These are phyloP conservation scores for Homalodisca vitripennis DNA, from an alignment of 1,140 invertebrate species.

Conservation along the genomic window DNA sequence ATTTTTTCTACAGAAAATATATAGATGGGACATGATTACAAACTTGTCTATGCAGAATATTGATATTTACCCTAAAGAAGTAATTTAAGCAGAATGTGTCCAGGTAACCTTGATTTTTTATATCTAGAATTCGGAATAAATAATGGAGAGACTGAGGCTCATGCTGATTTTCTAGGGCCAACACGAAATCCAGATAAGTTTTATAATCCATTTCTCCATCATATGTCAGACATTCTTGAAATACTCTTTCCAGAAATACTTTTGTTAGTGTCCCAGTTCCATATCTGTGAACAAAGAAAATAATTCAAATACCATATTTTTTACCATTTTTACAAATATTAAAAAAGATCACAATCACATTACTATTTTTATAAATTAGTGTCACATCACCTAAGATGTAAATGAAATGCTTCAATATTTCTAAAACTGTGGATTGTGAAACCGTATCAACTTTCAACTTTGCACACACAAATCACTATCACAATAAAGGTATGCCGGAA, in stretches of 20 bases:
- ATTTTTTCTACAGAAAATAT: constrained; percentile 29
- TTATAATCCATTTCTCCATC: constrained; percentile 98
- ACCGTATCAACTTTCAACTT: no score
- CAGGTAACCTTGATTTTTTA: constrained; percentile 83
- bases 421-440: no score
- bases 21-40: constrained; percentile 2
- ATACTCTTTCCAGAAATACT: constrained; percentile 89
- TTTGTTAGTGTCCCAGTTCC: constrained; percentile 89
- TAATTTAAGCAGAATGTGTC: constrained; percentile 90
- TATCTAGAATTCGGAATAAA: constrained; percentile 89
- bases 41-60: no score
- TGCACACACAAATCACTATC: no score
- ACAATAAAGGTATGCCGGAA: no score
- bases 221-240: constrained; percentile 94
- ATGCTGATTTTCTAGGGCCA: constrained; percentile 89
- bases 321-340: no score
- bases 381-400: no score
- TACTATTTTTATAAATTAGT: no score
- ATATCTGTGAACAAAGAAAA: no score
- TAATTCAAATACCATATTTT: no score
- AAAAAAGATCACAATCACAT: no score
- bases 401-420: no score
- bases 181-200: constrained; percentile 92
- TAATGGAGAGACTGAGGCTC: constrained; percentile 91
- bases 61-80: constrained; percentile 86